phyloP scores from a whole-genome alignment of 2,888 invertebrate genomes.

The Andrena chrysosceles region DNA sequence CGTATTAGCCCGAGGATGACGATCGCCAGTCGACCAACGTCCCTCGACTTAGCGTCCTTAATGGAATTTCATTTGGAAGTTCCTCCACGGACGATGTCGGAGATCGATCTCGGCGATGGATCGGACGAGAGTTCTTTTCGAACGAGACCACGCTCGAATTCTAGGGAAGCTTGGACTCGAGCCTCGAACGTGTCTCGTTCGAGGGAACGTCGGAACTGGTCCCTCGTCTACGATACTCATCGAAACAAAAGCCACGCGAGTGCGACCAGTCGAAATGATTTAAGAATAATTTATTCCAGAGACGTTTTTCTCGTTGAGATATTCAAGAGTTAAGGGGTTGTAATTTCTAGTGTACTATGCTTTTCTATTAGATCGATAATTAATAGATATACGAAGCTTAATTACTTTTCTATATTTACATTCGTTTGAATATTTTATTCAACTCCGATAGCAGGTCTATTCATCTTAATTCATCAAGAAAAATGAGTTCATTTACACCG shows the following conservation, averaged over 20 bases:
- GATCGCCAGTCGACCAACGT: slow-evolving; percentile 61
- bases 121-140: slow-evolving; percentile 9
- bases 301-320: too few relatives aligned
- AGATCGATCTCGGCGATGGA: slow-evolving; percentile 37
- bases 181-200: neutral
- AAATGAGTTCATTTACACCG: too few relatives aligned
- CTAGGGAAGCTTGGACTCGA: neutral
- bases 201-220: neutral
- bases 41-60: slow-evolving; percentile 56
- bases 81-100: slow-evolving; percentile 40
- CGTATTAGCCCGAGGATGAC: slow-evolving; percentile 50
- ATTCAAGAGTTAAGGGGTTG: too few relatives aligned
- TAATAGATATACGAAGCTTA: too few relatives aligned
- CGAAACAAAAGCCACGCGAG: neutral
- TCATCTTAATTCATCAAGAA: too few relatives aligned
- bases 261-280: too few relatives aligned
- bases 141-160: neutral
- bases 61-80: slow-evolving; percentile 61
- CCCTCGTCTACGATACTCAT: neutral
- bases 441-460: too few relatives aligned
- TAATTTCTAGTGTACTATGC: too few relatives aligned
- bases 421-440: too few relatives aligned
- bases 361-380: too few relatives aligned
- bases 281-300: too few relatives aligned
- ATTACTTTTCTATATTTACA: too few relatives aligned